These are phyloP conservation scores for Acanthornis magna DNA, from an alignment of 2,797 vertebrate species.

Conservation along the genomic window DNA sequence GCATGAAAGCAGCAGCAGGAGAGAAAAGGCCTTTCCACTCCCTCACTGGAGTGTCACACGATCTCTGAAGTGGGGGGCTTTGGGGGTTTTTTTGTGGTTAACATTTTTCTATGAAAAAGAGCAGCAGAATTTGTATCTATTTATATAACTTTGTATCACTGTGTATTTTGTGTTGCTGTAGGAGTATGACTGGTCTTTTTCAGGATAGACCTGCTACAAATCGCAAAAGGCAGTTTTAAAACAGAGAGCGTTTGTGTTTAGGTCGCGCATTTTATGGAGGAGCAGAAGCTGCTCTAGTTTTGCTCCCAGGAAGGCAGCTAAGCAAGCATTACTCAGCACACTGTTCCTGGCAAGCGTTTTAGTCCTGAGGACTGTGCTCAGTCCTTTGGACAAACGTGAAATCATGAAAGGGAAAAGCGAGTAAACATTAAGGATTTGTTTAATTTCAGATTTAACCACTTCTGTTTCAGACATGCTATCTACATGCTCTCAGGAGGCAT, in stretches of 20 bases:
- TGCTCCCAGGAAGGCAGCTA: neutral
- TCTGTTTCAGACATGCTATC: neutral
- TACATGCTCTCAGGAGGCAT: neutral
- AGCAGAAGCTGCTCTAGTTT: neutral
- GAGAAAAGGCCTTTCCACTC: neutral
- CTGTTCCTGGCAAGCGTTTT: constrained; percentile 11
- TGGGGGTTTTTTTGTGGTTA: neutral
- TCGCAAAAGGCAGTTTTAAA: neutral
- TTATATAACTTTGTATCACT: neutral
- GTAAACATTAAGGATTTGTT: neutral
- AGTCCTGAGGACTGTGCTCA: constrained; percentile 53
- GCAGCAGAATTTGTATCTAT: neutral
- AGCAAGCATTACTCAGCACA: constrained; percentile 49
- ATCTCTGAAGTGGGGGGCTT: neutral
- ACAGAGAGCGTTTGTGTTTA: neutral
- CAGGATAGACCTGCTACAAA: neutral
- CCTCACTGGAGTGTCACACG: neutral
- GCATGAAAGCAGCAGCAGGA: neutral
- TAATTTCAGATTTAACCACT: constrained; percentile 49
- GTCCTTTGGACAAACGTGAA: constrained; percentile 22
- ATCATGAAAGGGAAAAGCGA: constrained; percentile 46
- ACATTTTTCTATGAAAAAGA: neutral
- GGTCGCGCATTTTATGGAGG: neutral
- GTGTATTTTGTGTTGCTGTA: neutral
- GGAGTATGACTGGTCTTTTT: neutral